Base-by-base conservation (phyloP, 2,888 invertebrate species). In the Crocallis elinguaria region DNA sequence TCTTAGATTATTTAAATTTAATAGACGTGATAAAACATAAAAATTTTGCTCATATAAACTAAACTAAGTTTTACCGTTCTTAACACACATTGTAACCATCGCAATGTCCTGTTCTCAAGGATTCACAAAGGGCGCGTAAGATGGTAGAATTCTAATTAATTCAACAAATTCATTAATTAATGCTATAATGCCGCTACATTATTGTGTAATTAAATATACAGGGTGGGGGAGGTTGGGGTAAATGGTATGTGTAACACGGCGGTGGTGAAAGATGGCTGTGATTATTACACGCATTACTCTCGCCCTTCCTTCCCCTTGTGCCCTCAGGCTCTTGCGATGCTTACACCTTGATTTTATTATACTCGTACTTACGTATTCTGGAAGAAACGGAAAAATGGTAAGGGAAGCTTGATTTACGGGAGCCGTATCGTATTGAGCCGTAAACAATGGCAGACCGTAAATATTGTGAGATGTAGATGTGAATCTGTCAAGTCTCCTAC, bases 241-340 rank as follows among this genome's bases (percentile, higher is more conserved):
- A 76, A 82, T 76, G 75, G 73, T 62, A 75, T 71, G 77, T 76
- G 77, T 78, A 77, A 79, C 75, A 73, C 69, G 64, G 69, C 63
- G 67, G 69, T 74, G 64, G 79, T 84, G 85, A 87, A 75, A 72
- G 79, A 88, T 86, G 83, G 73, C 69, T 71, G 79, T 73, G 84
- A 87, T 86, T 85, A 89, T 86, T 84, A 77, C 85, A 78, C 78
- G 78, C 83, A 85, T 88, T 86, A 84, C 54, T 64, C 57, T 49
- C 59, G 44, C 78, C 80, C 79, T 60, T 73, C 68, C 73, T 66
- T 63, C 69, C 69, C 69, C 67, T 66, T 59, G 65, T 59, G 63
- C 69, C 67, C 75, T 69, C 73, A 64, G 49, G 39, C 39, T 35
- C 48, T 54, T 58, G 59, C 57, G 60, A 54, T 61, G 60, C 62